Evolutionary conservation across 2,888 invertebrate genomes (phyloP).

Genomic region (Hecatera dysodea): DNA sequence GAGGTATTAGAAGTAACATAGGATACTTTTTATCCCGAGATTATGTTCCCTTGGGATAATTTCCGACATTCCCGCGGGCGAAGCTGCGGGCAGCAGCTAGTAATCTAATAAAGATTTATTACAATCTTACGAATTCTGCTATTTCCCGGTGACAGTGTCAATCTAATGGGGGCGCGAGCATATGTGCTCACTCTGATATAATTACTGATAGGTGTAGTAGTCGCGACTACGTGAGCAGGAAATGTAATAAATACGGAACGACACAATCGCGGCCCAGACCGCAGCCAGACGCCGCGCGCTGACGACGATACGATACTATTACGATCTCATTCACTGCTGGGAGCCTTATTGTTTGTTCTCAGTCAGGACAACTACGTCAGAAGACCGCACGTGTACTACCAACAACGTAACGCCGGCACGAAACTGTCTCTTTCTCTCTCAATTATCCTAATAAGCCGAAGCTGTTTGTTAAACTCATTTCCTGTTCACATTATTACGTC

Average conservation of each 20-base stretch:
- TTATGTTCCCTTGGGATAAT: no score
- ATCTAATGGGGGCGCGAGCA: not conserved
- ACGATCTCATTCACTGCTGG: conserved; percentile 17
- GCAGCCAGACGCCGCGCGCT: conserved; percentile 13
- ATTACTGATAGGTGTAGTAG: not conserved
- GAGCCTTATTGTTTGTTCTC: not conserved
- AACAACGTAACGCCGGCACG: not conserved
- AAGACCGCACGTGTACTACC: not conserved
- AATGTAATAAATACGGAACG: not conserved
- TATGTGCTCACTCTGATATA: not conserved
- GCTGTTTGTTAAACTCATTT: not conserved
- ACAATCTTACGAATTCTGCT: no score
- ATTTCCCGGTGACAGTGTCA: not conserved
- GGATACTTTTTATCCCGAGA: no score
- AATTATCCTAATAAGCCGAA: not conserved
- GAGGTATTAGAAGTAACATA: no score
- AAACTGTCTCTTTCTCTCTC: not conserved
- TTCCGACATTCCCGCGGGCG: no score
- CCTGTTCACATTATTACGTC: not conserved
- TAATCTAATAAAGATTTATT: no score
- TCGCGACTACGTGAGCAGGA: conserved; percentile 2
- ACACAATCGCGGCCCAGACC: conserved; percentile 22
- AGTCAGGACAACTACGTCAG: not conserved
- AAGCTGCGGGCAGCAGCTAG: no score
- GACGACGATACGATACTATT: conserved; percentile 3